These are phyloP conservation scores for Sarcophaga variegata DNA, from an alignment of 2,888 invertebrate genomes.

Conservation along the genomic window DNA sequence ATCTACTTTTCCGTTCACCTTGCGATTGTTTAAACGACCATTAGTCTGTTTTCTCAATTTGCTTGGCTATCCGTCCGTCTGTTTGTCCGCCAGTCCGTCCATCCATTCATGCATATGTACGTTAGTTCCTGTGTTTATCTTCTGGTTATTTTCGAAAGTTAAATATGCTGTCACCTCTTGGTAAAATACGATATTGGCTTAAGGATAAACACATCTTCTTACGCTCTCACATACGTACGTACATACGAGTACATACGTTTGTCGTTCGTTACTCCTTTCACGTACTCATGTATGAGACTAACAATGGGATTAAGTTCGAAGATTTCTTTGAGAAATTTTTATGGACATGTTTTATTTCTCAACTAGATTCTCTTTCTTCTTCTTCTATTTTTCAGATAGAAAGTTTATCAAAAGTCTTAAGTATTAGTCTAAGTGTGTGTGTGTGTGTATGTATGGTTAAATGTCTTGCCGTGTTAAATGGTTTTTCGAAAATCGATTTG, in stretches of 20 bases:
- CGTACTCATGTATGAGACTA: not conserved
- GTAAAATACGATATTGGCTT: slow-evolving; percentile 62
- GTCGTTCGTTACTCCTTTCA: not conserved
- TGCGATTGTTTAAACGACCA: too few relatives aligned
- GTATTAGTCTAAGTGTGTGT: too few relatives aligned
- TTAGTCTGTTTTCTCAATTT: too few relatives aligned
- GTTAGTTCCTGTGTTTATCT: not conserved
- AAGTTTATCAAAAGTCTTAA: too few relatives aligned
- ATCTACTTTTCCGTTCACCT: too few relatives aligned
- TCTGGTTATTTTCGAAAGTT: slow-evolving; percentile 52
- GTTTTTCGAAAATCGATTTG: too few relatives aligned
- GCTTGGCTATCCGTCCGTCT: too few relatives aligned
- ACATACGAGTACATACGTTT: not conserved
- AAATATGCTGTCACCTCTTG: slow-evolving; percentile 68
- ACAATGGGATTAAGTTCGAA: slow-evolving; percentile 49
- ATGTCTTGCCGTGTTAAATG: too few relatives aligned
- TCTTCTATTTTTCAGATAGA: too few relatives aligned
- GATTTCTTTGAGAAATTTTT: slow-evolving; percentile 42
- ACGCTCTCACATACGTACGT: too few relatives aligned
- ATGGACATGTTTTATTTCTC: slow-evolving; percentile 40
- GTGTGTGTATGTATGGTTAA: too few relatives aligned
- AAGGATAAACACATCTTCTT: slow-evolving; percentile 55
- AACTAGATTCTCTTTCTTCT: too few relatives aligned
- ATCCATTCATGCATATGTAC: not conserved
- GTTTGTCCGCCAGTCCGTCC: not conserved